Base-by-base conservation (phyloP, 2,797 vertebrate genomes). In the Sebastes oblongus region DNA sequence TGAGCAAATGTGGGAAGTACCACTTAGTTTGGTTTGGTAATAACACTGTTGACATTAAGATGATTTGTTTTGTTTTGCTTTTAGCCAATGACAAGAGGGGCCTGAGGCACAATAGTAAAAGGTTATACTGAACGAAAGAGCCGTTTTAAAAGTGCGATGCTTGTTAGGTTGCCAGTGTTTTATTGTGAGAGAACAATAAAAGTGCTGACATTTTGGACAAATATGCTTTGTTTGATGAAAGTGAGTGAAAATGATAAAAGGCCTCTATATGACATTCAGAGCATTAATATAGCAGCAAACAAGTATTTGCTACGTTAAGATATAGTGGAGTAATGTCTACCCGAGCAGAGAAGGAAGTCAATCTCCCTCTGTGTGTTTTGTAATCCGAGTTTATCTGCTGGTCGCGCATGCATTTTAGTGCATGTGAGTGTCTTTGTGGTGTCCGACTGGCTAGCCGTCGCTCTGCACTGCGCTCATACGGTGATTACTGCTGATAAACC, bases 41-140 rank as follows among this genome's bases (percentile, higher is more conserved):
- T 82, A 81, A 73, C 69, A 59, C 62, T 82, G 78, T 81, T 93
- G 84, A 89, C 86, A 90, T 91, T 89, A 84, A 75, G 77, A 79
- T 79, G 78, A 83, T 89, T 89, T 81, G 71, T 87, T 89, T 86
- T 73, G 80, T 67, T 88, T 88, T 86, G 87, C 84, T 89, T 86
- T 80, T 86, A 86, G 84, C 73, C 86, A 89, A 80, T 88, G 79
- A 83, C 72, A 82, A 75, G 59, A 67, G 60, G 39, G 12, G 34
- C 66, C 72, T 22, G 66, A 72, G 82, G 74, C 72, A 70, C 56
- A 82, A 46, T 64, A 55, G 75, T 84, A 84, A 89, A 86, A 77
- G 78, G 79, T 89, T 87, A 85, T 34, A 72, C 60, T 5, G 20
- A 71, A 83, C 8, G 1, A 81, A 75, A 88, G 71, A 66, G 66